A percentile compares a stretch with the other conserved stretches of the same genome.
Conservation (phyloP, 2,797 vertebrate genomes). For the Mormyrus proboscirostris region DNA sequence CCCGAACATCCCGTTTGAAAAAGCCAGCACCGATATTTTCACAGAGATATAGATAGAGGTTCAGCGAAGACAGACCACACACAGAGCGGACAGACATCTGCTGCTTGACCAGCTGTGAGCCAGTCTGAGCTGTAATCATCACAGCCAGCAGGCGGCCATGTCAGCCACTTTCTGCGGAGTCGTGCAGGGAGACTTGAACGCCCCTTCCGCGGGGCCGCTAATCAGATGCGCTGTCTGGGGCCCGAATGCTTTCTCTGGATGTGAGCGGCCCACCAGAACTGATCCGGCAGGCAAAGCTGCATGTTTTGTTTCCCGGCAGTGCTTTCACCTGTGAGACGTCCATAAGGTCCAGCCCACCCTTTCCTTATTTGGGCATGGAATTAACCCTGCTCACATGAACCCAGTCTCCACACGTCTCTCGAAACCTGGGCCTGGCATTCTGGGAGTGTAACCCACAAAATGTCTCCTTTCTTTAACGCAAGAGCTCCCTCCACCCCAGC, state of each 20-base stretch:
- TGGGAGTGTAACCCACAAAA: not conserved
- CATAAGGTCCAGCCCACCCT: not conserved
- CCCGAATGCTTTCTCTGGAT: not conserved
- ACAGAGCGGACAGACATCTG: not conserved
- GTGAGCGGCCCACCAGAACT: not conserved
- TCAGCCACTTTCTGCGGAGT: not conserved
- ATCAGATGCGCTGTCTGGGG: not conserved
- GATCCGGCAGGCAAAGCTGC: not conserved
- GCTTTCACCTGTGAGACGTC: not conserved
- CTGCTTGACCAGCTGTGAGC: not conserved
- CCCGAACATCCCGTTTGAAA: not conserved
- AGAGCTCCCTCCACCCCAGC: not conserved
- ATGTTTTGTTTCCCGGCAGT: not conserved
- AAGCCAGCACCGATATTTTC: not conserved
- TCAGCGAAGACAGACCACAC: constrained; percentile 1
- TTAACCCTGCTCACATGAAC: not conserved
- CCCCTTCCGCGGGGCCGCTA: not conserved
- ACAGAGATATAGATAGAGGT: not conserved
- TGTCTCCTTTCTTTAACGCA: not conserved
- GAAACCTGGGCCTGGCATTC: not conserved
- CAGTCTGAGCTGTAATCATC: not conserved
- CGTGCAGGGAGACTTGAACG: not conserved
- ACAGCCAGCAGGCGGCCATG: not conserved
- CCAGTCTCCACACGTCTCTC: not conserved
- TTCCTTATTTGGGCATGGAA: not conserved